Base-by-base conservation (phyloP, 2,888 invertebrate genomes). In the Harpalus rufipes region DNA sequence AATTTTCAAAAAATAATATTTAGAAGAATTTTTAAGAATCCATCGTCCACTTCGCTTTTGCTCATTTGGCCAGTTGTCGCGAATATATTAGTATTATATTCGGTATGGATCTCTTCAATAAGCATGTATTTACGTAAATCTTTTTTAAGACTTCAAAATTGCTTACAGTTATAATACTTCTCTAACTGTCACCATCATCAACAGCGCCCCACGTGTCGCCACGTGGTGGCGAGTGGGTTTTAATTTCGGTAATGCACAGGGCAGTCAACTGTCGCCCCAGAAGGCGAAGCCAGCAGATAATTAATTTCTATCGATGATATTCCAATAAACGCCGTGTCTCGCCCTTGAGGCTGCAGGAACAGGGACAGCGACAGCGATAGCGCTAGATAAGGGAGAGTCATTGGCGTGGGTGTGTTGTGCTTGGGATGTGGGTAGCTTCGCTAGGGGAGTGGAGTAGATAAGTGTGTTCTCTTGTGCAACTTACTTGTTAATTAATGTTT, bases 221-320 rank as follows among this genome's bases (percentile, higher is more conserved):
- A 68, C 39, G 68, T 68, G 39, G 68, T 68, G 68, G 12, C 7
- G 68, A 68, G 63, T 63, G 8, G 63, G 63, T 10, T 51, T 51
- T 51, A 51, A 51, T 51, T 51, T 51, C 44, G 44, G 44, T 51
- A 51, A 51, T 51, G 44, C 44, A 51, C 44, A 8, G 44, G 10
- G 10, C 44, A 8, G 44, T 51, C 44, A 12, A 51, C 44, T 51
- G 44, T 51, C 44, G 72, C 72, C 44, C 41, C 68, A 56, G 76
- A 16, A 72, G 21, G 78, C 78, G 58, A 32, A 58, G 8, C 65
- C 21, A 16, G 58, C 56, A 41, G 78, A 78, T 78, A 78, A 78
- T 78, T 78, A 78, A 78, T 78, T 78, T 78, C 58, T 58, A 78
- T 78, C 78, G 78, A 78, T 78, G 78, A 78, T 78, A 78, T 78